Evolutionary conservation across 2,113 vertebrate genomes (phyloP), one percentile per base, ranked within the genome.

Genomic region (Dipodomys spectabilis): DNA sequence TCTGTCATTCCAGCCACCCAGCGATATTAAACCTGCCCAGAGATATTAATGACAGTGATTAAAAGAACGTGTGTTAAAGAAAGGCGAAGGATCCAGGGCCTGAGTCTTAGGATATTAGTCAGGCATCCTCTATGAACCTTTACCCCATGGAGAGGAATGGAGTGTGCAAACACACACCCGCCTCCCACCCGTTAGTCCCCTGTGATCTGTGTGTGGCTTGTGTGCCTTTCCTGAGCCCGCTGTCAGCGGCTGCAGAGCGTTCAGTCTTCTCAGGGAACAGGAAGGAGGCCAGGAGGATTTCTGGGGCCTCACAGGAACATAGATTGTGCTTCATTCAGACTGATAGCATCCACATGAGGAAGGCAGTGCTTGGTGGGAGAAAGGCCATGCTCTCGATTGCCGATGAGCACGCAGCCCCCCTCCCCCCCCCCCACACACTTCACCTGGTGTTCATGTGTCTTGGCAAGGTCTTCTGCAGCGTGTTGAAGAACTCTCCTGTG

Each of bases 281-380:
- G 79, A 88, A 84, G 82, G 88, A 83, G 77, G 65, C 82, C 35
- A 1, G 69, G 60, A 94, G 67, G 92, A 89, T 95, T 93, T 80
- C 89, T 74, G 82, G 77, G 91, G 84, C 82, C n/a, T 78, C n/a
- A 53, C 71, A 53, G 90, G 77, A 92, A 65, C 91, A 92, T 72
- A 87, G 53, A 89, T 94, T 91, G 84, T 22, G 62, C 94, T 71
- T 82, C 79, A 60, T 83, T 18, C 93, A 45, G 27, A 91, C 64
- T 49, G 93, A 93, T 86, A 86, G 45, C 28, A 0, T 86, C 53
- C 53, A 44, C n/a, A 27, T 0, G 57, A 35, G 87, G 93, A 96
- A 92, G 92, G 92, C 92, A 93, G 88, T 65, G 53, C 62, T 23
- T 64, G 67, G 83, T 18, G 18, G 3, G 23, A 20, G n/a, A 75